Base-by-base conservation (phyloP, 2,888 invertebrate species). In the Dicranocentrus wangi region DNA sequence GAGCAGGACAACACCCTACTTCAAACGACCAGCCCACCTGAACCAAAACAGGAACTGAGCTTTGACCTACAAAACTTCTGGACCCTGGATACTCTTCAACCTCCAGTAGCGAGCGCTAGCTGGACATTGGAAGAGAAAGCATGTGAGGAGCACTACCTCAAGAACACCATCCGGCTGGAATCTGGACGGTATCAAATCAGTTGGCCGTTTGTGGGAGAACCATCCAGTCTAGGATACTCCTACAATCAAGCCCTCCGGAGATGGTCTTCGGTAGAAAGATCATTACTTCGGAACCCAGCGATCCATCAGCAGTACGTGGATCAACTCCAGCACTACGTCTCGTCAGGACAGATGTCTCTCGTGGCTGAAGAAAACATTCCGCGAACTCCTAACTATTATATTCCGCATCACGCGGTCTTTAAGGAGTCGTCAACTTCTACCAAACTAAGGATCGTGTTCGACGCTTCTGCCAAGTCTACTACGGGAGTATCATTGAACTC, bases 391-490 rank as follows among this genome's bases (percentile, higher is more conserved):
- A 19, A 19, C 17, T 76, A 73, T 81, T 88, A 87, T 61, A 55
- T 88, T 27, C 87, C 87, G 7, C 88, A 88, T 81, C 87, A 87
- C 61, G 81, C 84, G 2, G 87, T 88, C 1, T 23, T 87, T 3
- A 85, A 86, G 21, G 81, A 82, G 25, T 69, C 82, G 2, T 87
- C 86, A 43, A 58, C 83, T 0, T 87, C 87, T 0, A 87, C 87
- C 0, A 87, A 88, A 77, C 27, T 87, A 5, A 77, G 88, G 2
- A 86, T 87, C 0, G 88, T 88, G 2, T 88, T 87, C 68, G 87
- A 88, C 63, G 88, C 86, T 7, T 88, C 87, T 0, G 83, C 87
- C 15, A 84, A 84, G 42, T 84, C 87, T 3, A 51, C 84, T 1
- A 72, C 81, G 1, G 86, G 86, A 7, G 17, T 82, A 0, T 86